Evolutionary conservation across 2,888 invertebrate species (phyloP).

Genomic region (Gnatocerus cornutus): DNA sequence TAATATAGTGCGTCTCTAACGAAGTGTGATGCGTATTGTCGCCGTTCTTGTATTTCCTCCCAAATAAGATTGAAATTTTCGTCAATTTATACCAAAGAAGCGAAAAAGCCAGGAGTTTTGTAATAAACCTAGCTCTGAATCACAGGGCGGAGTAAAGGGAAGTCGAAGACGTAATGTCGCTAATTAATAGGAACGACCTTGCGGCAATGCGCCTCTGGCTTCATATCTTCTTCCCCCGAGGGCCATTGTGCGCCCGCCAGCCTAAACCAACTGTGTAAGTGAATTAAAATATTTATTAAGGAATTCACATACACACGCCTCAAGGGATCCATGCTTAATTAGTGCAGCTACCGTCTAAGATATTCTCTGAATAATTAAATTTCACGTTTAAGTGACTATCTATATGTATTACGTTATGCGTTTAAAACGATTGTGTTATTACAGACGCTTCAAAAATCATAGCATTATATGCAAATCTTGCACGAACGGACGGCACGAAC

Average conservation of each 20-base stretch:
- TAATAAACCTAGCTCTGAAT: constrained; percentile 55
- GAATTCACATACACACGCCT: constrained; percentile 69
- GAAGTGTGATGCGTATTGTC: constrained; percentile 2
- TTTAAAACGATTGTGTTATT: constrained; percentile 10
- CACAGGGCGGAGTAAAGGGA: constrained; percentile 28
- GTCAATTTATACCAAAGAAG: constrained; percentile 24
- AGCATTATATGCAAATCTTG: constrained; percentile 26
- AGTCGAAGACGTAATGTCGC: constrained; percentile 67
- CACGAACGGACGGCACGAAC: neutral
- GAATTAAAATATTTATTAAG: constrained; percentile 72
- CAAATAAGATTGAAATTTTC: neutral
- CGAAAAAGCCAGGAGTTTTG: constrained; percentile 53
- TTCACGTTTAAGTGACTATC: constrained; percentile 61
- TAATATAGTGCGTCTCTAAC: constrained; percentile 9
- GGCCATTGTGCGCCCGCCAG: constrained; percentile 68
- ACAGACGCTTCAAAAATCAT: constrained; percentile 19
- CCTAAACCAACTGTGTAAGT: constrained; percentile 71
- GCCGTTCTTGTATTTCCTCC: neutral
- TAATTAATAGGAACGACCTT: constrained; percentile 69
- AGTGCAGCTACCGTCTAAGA: constrained; percentile 66
- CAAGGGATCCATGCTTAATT: constrained; percentile 67
- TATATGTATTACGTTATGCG: constrained; percentile 54
- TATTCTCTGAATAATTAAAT: constrained; percentile 67
- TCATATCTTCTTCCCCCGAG: constrained; percentile 67
- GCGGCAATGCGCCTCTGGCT: constrained; percentile 66